These are phyloP conservation scores for Glaucomys volans DNA, from an alignment of 2,113 vertebrate genomes.

Conservation along the genomic window DNA sequence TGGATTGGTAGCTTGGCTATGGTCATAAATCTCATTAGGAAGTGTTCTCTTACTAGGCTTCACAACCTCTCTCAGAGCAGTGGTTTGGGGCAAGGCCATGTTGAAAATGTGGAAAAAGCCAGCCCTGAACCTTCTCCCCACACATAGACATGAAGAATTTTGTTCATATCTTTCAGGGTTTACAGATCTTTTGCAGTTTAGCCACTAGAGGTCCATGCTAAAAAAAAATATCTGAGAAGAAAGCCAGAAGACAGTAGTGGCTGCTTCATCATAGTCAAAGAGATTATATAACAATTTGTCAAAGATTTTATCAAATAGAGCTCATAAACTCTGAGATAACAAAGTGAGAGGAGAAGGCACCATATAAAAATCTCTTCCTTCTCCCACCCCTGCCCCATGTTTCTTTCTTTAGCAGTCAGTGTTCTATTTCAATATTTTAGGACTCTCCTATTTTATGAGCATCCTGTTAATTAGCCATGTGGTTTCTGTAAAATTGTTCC, in stretches of 20 bases:
- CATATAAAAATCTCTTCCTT: slow-evolving; percentile 23
- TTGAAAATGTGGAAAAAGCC: neutral
- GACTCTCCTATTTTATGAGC: slow-evolving; percentile 53
- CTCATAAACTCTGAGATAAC: slow-evolving; percentile 25
- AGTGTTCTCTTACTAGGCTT: slow-evolving; percentile 27
- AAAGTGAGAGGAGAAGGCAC: neutral
- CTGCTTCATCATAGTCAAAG: slow-evolving; percentile 8
- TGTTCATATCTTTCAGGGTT: neutral
- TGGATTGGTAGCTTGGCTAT: neutral
- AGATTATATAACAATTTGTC: slow-evolving; percentile 16
- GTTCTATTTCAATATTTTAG: slow-evolving; percentile 64
- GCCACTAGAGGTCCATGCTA: neutral
- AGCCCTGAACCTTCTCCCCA: neutral
- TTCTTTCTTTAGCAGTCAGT: slow-evolving; percentile 67
- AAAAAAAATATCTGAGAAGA: neutral
- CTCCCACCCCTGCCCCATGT: neutral
- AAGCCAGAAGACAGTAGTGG: neutral
- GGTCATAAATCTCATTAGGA: neutral
- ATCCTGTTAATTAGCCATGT: slow-evolving; percentile 77
- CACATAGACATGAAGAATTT: neutral
- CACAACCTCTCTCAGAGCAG: neutral
- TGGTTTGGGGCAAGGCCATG: neutral
- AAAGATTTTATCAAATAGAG: neutral
- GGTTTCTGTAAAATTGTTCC: slow-evolving; percentile 72
- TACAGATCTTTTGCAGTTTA: slow-evolving; percentile 43